phyloP scores from a whole-genome alignment of 2,888 invertebrate genomes.

The Cantharis rufa region DNA sequence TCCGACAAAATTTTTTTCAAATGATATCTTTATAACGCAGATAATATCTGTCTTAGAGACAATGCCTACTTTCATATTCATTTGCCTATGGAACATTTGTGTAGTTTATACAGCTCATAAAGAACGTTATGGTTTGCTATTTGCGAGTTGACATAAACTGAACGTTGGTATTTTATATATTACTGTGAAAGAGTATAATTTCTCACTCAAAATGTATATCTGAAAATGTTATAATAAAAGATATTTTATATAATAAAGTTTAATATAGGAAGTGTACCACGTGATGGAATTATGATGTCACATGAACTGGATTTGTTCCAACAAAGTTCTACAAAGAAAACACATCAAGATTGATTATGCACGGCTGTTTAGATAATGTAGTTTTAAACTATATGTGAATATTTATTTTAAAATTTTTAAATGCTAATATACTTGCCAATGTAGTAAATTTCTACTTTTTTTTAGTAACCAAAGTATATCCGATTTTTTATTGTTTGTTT shows the following conservation, averaged over 20 bases:
- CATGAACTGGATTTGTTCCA: constrained; percentile 32
- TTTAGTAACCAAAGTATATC: background rate
- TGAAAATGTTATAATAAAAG: constrained; percentile 23
- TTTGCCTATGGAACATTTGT: constrained; percentile 23
- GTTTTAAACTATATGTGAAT: constrained; percentile 35
- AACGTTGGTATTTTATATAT: constrained; percentile 18
- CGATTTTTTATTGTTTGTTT: background rate
- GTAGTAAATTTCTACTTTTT: constrained; percentile 20
- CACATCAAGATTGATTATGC: constrained; percentile 37
- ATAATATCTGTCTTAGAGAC: constrained; percentile 2
- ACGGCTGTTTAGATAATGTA: constrained; percentile 38
- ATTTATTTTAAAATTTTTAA: constrained; percentile 35
- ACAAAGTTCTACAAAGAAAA: constrained; percentile 33
- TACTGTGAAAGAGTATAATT: constrained; percentile 15
- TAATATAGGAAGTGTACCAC: constrained; percentile 11
- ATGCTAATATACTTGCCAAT: constrained; percentile 38
- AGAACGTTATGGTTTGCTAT: constrained; percentile 21
- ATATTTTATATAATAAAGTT: constrained; percentile 14
- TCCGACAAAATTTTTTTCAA: background rate
- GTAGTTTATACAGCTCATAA: constrained; percentile 23
- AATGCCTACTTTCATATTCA: constrained; percentile 21
- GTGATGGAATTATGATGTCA: constrained; percentile 30
- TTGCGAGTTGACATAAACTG: constrained; percentile 21
- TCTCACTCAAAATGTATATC: constrained; percentile 11
- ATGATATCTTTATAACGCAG: background rate